Base-by-base conservation (phyloP, 1,140 invertebrate species). In the Procambarus virginalis region DNA sequence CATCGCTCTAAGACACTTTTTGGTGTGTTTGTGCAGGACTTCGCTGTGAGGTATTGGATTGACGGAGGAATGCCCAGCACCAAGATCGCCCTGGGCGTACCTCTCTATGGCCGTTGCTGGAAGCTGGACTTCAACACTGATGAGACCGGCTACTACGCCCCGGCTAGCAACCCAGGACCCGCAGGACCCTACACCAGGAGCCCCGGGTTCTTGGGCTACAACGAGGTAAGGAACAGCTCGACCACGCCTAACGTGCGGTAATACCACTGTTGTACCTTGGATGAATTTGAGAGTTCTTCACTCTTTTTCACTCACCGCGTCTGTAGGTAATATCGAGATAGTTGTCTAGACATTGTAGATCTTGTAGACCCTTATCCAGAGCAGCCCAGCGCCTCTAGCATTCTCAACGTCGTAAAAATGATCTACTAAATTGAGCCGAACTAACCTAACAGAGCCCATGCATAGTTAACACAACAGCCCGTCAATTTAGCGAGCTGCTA, bases 21-120 rank as follows among this genome's bases (percentile, higher is more conserved):
- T 64, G 12, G 60, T 17, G 17, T 64, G 12, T 20, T 45, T 68
- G 49, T 48, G 6, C 89, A 95, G 95, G 96, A 96, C 92, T 95
- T 97, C 92, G 97, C 97, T 34, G 96, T 97, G 1, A 96, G 96
- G 4, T 82, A 82, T 45, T 82, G 80, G 80, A 82, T 82, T 9
- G 58, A 68, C 46, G 60, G 60, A 51, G 80, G 80, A 14, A 82
- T 82, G 80, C 80, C 80, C 0, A 94, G 96, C 0, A 95, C 96
- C 34, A 98, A 97, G 92, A 95, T 98, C 17, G 95, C 98, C 0
- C 96, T 98, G 96, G 97, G 97, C 80, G 97, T 98, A 95, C 97
- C 97, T 2, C 93, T 97, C 20, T 98, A 98, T 93, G 97, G 97
- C 0, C 97, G 98, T 93, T 96, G 97, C 1, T 98, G 98, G 93